Base-by-base conservation (phyloP, 2,888 invertebrate species). In the Endotricha flammealis region DNA sequence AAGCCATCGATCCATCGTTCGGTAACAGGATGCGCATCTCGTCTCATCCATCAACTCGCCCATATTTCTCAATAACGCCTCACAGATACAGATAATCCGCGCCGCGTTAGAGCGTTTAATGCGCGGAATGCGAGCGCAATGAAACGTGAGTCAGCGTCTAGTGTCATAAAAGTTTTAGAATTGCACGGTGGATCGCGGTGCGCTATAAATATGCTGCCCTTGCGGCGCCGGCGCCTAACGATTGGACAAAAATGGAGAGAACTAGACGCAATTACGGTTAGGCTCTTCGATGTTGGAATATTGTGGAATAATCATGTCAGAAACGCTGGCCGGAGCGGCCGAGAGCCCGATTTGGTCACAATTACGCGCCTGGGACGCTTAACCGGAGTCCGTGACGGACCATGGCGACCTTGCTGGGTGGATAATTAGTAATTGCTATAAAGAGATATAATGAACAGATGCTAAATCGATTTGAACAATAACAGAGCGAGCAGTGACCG, bases 401-500 rank as follows among this genome's bases (percentile, higher is more conserved):
- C 55, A 50, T 40, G 50, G 33, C 61, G 64, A 48, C 73, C 73
- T 72, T 72, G 71, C 50, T 40, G 42, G 42, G 52, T 41, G 42
- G n/a, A n/a, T n/a, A n/a, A n/a, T n/a, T n/a, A n/a, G 60, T 72
- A 73, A 75, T 75, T 69, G 61, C 60, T 64, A 55, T 63, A 66
- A 62, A 55, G 49, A 57, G 46, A 42, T 29, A 32, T 46, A 49
- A 57, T 41, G 46, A 41, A 42, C 36, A 37, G 42, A 40, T 43
- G 50, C 40, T 30, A 40, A 17, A 36, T 12, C 29, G 39, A 20
- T 8, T 20, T 6, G 2, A 33, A 33, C 32, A 27, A 33, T 33
- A 33, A 33, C 16, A 25, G 10, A 24, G 22, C 29, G 35, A 14
- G 29, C 29, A 20, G 22, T 29, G 35, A 28, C 22, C n/a, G 29